Conservation (phyloP, 2,888 invertebrate genomes). For the Thereva unica region DNA sequence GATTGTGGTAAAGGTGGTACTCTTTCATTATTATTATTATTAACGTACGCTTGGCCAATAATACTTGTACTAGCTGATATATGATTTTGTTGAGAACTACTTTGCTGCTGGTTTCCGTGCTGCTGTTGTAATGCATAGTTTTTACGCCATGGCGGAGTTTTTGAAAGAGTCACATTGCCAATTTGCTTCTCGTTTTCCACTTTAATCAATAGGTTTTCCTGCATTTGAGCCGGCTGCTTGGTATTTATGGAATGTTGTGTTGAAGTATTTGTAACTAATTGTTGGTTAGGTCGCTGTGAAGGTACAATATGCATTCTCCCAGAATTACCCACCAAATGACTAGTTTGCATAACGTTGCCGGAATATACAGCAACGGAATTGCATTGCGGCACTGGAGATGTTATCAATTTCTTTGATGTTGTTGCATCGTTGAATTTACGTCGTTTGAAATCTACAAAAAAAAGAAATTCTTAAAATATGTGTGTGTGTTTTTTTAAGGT, state of each 20-base stretch:
- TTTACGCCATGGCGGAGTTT: constrained; percentile 48
- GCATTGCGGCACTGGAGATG: constrained; percentile 42
- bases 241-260: background rate
- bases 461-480: constrained; percentile 7
- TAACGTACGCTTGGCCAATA: background rate
- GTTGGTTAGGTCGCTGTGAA: constrained; percentile 15
- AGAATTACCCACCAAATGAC: constrained; percentile 36
- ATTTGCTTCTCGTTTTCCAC: constrained; percentile 43
- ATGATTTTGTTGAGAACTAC: constrained; percentile 23
- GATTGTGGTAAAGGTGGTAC: constrained; percentile 47
- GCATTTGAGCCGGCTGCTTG: constrained; percentile 21
- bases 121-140: constrained; percentile 41
- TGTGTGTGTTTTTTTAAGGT: background rate
- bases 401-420: constrained; percentile 37
- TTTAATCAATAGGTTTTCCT: constrained; percentile 9
- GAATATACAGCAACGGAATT: constrained; percentile 41
- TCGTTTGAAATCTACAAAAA: constrained; percentile 48
- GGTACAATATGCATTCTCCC: constrained; percentile 21
- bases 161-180: constrained; percentile 45
- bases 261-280: constrained; percentile 24
- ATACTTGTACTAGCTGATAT: constrained; percentile 1
- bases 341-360: constrained; percentile 42
- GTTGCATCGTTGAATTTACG: constrained; percentile 46
- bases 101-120: constrained; percentile 16
- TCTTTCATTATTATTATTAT: constrained; percentile 44